Evolutionary conservation across 2,797 vertebrate genomes (phyloP).

Genomic region (Parauchenoglanis punctatus): DNA sequence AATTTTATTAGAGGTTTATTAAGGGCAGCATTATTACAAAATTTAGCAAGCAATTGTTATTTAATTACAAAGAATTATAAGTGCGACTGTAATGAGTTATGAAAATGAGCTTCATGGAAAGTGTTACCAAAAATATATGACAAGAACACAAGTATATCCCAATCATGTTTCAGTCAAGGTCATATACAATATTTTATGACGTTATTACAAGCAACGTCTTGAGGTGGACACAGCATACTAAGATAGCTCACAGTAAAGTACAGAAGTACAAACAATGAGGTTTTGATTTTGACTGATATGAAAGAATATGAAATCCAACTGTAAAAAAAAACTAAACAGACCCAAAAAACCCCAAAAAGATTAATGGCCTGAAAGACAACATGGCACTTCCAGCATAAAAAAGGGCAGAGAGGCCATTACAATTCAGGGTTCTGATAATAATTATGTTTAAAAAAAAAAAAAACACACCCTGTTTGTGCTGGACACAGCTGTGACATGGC

Average conservation of each 20-base stretch:
- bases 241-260: background rate
- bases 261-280: background rate
- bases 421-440: conserved; percentile 65
- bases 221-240: background rate
- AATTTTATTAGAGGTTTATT: background rate
- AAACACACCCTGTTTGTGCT: conserved; percentile 53
- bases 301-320: conserved; percentile 23
- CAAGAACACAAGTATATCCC: background rate
- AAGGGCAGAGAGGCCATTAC: conserved; percentile 58
- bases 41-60: background rate
- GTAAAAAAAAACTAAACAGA: background rate
- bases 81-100: background rate
- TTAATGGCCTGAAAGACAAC: conserved; percentile 47
- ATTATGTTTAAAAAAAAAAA: conserved; percentile 49
- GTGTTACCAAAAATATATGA: background rate
- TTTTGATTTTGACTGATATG: conserved; percentile 2
- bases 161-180: background rate
- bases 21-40: background rate
- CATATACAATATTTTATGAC: background rate
- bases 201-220: background rate
- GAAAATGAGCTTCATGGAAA: background rate
- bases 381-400: conserved; percentile 55
- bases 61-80: background rate
- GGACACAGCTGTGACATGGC: conserved; percentile 70
- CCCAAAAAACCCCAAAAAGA: background rate